Evolutionary conservation across 2,797 vertebrate genomes (phyloP), one percentile per base, ranked within the genome.

Genomic region (Ibycter americanus): DNA sequence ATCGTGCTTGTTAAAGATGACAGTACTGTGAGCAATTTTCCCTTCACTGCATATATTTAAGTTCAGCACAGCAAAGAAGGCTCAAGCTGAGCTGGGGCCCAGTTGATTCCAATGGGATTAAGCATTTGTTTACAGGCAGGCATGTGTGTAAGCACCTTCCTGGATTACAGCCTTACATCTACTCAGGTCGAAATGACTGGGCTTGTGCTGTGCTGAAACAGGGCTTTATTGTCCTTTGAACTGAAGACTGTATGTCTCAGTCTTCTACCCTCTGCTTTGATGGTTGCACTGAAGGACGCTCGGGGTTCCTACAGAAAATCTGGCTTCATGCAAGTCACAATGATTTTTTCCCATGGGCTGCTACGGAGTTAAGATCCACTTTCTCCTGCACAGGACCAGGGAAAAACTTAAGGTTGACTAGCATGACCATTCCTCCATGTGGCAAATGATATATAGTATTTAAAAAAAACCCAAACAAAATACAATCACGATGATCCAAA

Each of bases 101-200:
- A 55, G 51, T 91, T 95, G 93, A 94, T 95, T 95, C 83, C 94
- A 95, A 95, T 79, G 87, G 94, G 89, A 96, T 97, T 96, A 95
- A 93, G 87, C 83, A 94, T 96, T 96, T 96, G 87, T 94, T 96
- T 96, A 97, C 95, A 94, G 94, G 77, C 91, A 95, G 87, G 94
- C 93, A 97, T 92, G 84, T 96, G 92, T 96, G 82, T 91, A 95
- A 93, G 91, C 87, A 96, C 85, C 89, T 96, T 95, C 76, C 92
- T 91, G 95, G 89, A 95, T 92, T 95, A 92, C 82, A 93, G 87
- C 61, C 44, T 83, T 89, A 93, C 47, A 87, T 89, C 76, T 88
- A 89, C 82, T 71, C 63, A 92, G 76, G 89, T 95, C 5, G 6
- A 93, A 95, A 93, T 80, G 79, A 49, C 56, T 95, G 58, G 89